Evolutionary conservation across 2,888 invertebrate genomes (phyloP), one percentile per base, ranked within the genome.

Genomic region (Platerodrilus igneus): DNA sequence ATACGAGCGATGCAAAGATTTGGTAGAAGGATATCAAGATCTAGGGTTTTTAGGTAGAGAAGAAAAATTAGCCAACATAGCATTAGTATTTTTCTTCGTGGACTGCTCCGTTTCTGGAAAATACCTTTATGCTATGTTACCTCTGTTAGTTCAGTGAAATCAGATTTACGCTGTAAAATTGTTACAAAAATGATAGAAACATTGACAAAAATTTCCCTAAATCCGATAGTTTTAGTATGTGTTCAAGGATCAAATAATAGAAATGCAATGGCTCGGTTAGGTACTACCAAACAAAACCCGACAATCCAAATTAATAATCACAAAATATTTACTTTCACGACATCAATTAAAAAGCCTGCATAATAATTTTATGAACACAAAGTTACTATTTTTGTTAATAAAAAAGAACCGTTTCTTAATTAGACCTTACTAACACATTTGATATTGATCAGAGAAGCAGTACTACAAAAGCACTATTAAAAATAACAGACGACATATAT

Each of bases 21-120:
- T 37, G 6, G 33, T 48, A 19, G 50, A 48, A 42, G 48, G 41
- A 6, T 48, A 41, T 18, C 27, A 50, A 35, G 41, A 48, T 46
- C 18, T 50, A n/a, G 41, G 40, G n/a, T 16, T 19, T 17, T 41
- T 48, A 20, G 41, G 44, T 15, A 27, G 41, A 37, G 26, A 30
- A 10, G 29, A 23, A 5, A 48, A 48, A 36, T 26, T 45, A 18
- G 44, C 29, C n/a, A 40, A 37, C 29, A 37, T 28, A 6, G 47
- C 30, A 6, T 29, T 39, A 19, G 17, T 42, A 18, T 45, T 48
- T 36, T 37, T 21, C 13, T 20, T 42, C 34, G 45, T 2, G 45
- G 48, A 16, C 31, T 45, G 2, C 13, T 37, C n/a, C 29, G 39
- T 19, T 39, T 42, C 22, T 36, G 42, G 42, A 41, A 43, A 37